phyloP scores from a whole-genome alignment of 2,113 vertebrate genomes.

The Phalacrocorax carbo region DNA sequence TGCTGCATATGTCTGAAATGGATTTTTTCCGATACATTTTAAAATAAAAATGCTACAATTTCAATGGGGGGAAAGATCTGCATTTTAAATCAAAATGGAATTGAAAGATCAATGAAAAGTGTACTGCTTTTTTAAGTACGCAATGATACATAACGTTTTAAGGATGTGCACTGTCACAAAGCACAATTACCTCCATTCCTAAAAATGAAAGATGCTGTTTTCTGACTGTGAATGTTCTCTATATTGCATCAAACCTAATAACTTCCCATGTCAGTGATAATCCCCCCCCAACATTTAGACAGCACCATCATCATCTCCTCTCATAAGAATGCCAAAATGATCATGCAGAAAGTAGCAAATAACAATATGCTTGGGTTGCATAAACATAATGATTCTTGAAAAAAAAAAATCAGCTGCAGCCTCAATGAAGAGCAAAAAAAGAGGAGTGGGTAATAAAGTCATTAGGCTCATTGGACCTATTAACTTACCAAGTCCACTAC shows the following conservation, averaged over 20 bases:
- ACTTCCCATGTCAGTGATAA: slow-evolving; percentile 42
- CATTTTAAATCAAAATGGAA: slow-evolving; percentile 77
- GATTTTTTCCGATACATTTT: slow-evolving; percentile 67
- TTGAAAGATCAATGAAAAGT: slow-evolving; percentile 72
- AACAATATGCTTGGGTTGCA: slow-evolving; percentile 56
- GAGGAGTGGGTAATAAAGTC: slow-evolving; percentile 27
- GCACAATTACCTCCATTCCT: slow-evolving; percentile 70
- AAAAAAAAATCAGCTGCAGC: not conserved
- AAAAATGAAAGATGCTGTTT: slow-evolving; percentile 71
- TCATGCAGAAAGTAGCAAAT: slow-evolving; percentile 51
- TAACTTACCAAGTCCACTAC: slow-evolving; percentile 58
- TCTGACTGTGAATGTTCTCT: slow-evolving; percentile 43
- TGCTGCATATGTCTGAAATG: slow-evolving; percentile 70
- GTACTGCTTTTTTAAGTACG: slow-evolving; percentile 64
- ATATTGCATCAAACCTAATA: slow-evolving; percentile 51
- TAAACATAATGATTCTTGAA: slow-evolving; percentile 38
- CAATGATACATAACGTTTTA: slow-evolving; percentile 67
- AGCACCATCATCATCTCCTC: slow-evolving; percentile 31
- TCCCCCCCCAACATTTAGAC: slow-evolving; percentile 23
- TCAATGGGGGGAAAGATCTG: slow-evolving; percentile 72
- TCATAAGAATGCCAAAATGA: slow-evolving; percentile 42
- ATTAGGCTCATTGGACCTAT: slow-evolving; percentile 53
- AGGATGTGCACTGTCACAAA: slow-evolving; percentile 60
- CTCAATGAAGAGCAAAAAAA: slow-evolving; percentile 2
- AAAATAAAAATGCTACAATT: slow-evolving; percentile 74